A percentile compares a stretch with the other conserved stretches of the same genome.
phyloP scores from a whole-genome alignment of 2,113 vertebrate genomes.

The Tachuris rubrigastra region DNA sequence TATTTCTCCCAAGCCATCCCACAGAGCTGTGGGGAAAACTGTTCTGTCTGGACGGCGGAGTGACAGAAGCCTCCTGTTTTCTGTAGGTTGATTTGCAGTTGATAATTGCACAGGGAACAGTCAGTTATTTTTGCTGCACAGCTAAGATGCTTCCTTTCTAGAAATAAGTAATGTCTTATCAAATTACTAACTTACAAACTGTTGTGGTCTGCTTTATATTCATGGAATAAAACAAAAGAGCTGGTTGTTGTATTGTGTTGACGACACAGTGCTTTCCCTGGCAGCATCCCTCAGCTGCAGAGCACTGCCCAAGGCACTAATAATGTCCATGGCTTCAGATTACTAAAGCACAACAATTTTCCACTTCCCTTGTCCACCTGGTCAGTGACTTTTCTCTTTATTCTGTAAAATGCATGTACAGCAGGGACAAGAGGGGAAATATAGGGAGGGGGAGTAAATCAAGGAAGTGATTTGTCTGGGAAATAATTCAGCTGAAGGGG shows the following conservation, averaged over 20 bases:
- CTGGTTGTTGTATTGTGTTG: background rate
- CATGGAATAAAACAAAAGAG: background rate
- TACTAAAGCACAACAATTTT: background rate
- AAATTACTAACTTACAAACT: background rate
- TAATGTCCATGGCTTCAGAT: background rate
- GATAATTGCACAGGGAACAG: background rate
- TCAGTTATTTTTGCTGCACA: background rate
- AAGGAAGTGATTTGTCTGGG: background rate
- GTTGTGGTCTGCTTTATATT: background rate
- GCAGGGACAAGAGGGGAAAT: background rate
- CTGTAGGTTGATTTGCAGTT: background rate
- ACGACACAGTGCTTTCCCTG: background rate
- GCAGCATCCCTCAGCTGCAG: background rate
- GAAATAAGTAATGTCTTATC: background rate
- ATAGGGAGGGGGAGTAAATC: background rate
- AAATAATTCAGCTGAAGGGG: background rate
- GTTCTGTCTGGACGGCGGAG: fast-evolving
- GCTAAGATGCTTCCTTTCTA: background rate
- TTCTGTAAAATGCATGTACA: background rate
- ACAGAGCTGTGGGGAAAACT: fast-evolving
- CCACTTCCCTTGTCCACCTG: background rate
- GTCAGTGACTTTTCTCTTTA: background rate
- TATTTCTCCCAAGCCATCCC: background rate
- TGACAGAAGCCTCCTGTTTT: background rate
- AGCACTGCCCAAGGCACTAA: background rate